Evolutionary conservation across 2,888 invertebrate genomes (phyloP), one percentile per base, ranked within the genome.

Genomic region (Priocnemis perturbator): DNA sequence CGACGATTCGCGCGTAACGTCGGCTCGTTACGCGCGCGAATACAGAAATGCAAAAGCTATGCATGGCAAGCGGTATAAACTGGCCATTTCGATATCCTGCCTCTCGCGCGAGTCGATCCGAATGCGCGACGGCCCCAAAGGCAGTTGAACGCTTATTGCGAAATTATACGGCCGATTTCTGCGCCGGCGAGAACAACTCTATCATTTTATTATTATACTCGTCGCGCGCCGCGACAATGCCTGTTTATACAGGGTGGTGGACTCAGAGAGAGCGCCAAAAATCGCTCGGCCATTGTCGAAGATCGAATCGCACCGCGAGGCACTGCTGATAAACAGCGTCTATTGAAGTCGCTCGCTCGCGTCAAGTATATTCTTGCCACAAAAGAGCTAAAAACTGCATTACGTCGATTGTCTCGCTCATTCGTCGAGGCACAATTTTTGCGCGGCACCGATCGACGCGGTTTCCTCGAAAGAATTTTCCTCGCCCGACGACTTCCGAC

Each of bases 151-250:
- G 69, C 68, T 79, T 77, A 79, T 79, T 67, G 79, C 77, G 45
- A 50, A 77, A 79, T 79, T 79, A 79, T 79, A 79, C 79, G 58
- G 65, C 20, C 60, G 59, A 68, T 68, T 57, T 60, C 64, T 3
- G 58, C 60, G 2, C 47, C 3, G 60, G 53, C 75, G 74, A 20
- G 77, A 65, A 69, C 77, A 70, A 71, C 75, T 75, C 79, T 73
- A 77, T 79, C 73, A 79, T 79, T 73, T 71, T 72, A 65, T 68
- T 69, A 69, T 75, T 70, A 26, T 56, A 17, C 17, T 26, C 37
- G 14, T 30, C 60, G 20, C 57, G 17, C 7, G 48, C 37, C 15
- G 7, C 53, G 60, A 64, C 60, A 69, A 60, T 60, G 56, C 20
- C 20, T 37, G 53, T 17, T 45, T 26, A 26, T 26, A 26, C 26